Base-by-base conservation (phyloP, 2,888 invertebrate genomes). In the Sacculina carcini region DNA sequence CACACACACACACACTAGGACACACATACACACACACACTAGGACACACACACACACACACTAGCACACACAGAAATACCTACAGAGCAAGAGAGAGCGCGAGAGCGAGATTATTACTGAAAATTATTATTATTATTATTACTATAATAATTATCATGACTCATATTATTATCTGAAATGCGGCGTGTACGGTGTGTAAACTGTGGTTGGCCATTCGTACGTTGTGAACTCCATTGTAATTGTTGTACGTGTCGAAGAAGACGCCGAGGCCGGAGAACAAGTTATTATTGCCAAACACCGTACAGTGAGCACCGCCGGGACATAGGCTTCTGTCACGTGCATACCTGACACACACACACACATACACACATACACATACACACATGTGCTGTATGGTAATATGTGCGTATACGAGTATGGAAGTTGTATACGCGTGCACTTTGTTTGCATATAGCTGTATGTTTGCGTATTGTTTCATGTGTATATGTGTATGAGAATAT, bases 151-250 rank as follows among this genome's bases (percentile, higher is more conserved):
- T n/a, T n/a, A n/a, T n/a, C n/a, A n/a, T n/a, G n/a, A n/a, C 4
- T 9, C 26, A 46, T 26, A 38, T 36, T 16, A 16, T 36, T 16
- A 36, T 36, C 3, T 2, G 5, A 36, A 19, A 34, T 34, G n/a
- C 34, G n/a, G 10, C 10, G 3, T 4, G 3, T 2, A 19, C 19
- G 19, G 32, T 7, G 1, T 9, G 38, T 7, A 28, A 7, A 19
- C 2, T 4, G 6, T 34, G n/a, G 21, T 26, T 19, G 10, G 12
- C 12, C 7, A 23, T 23, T 69, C 78, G 75, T 69, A 94, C 94
- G 71, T 90, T 90, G 64, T 98, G 96, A 19, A 86, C 85, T 5
- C 94, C 96, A 70, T 98, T 96, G 61, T 98, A 94, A 66, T 99
- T 99, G 66, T 90, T 94, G 65, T 98, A 99, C 0, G 98, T 98